Base-by-base conservation (phyloP, 2,113 vertebrate species). In the Seriola aureovittata region DNA sequence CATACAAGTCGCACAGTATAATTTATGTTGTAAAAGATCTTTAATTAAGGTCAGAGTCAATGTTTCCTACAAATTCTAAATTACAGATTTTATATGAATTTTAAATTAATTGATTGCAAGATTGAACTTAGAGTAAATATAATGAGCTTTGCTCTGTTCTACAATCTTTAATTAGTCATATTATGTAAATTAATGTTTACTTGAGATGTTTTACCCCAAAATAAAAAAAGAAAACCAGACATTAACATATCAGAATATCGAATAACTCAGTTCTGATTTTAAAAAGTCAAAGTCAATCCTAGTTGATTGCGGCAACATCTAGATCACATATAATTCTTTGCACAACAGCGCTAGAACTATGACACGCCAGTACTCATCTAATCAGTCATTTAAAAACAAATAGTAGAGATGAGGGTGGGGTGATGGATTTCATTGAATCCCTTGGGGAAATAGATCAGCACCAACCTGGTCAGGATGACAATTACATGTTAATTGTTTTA, bases 401-500 rank as follows among this genome's bases (percentile, higher is more conserved):
- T 77, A 50, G 42, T 34, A 3, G 50, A 17, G 34, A 67, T 32
- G 63, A 69, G 71, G 78, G 29, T 13, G 52, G 70, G n/a, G 19
- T 65, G 84, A 78, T 77, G 67, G 74, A 75, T 76, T 88, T 77
- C 64, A 80, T 71, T 76, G 73, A 71, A n/a, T 92, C 85, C 81
- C 71, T 50, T 10, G 72, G 79, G 84, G 71, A 81, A 81, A 63
- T 40, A 77, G 85, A 91, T 90, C 87, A 84, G 76, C 85, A 62
- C 74, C 89, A 91, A 81, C 86, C 91, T 91, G 91, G 88, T 91
- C 87, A 85, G 75, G 85, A 89, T 90, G 91, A 90, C 90, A 93
- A 93, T 94, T 92, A 91, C 82, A 66, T 84, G 82, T 89, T 95
- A 94, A 96, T 94, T 93, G 89, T 89, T 91, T 94, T 91, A 93